A percentile compares a stretch with the other conserved stretches of the same genome.
These are phyloP conservation scores for Cephalopterus ornatus DNA, from an alignment of 2,113 vertebrate genomes.

Conservation along the genomic window DNA sequence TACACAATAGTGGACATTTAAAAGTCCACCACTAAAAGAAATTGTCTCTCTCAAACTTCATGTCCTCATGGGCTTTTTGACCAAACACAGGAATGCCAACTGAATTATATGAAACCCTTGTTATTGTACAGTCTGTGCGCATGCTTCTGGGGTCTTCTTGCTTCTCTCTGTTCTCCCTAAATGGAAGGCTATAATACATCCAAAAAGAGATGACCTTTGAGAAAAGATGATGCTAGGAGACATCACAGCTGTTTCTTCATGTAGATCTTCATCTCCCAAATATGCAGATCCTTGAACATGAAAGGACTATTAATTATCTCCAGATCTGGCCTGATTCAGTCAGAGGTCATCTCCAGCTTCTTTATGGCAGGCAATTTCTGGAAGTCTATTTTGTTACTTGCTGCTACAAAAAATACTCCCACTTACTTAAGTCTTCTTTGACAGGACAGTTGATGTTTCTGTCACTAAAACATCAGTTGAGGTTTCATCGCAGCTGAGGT, in stretches of 20 bases:
- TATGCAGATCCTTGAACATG: neutral
- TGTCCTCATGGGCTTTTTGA: neutral
- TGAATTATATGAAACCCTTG: neutral
- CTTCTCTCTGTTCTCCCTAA: neutral
- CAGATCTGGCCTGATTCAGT: neutral
- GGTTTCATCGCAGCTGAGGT: neutral
- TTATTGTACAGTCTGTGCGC: neutral
- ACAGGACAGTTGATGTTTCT: neutral
- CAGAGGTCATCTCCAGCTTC: neutral
- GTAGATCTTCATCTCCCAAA: neutral
- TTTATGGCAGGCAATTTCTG: neutral
- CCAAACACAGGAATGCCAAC: neutral
- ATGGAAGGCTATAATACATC: neutral
- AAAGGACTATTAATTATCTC: neutral
- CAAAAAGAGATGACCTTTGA: neutral
- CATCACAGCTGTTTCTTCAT: neutral
- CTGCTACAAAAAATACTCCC: neutral
- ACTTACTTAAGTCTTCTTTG: neutral
- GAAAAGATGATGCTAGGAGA: neutral
- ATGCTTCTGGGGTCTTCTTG: neutral
- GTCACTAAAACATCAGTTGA: neutral
- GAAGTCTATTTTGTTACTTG: neutral
- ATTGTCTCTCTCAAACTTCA: neutral
- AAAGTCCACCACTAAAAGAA: neutral
- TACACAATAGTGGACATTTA: neutral